phyloP scores from a whole-genome alignment of 2,113 vertebrate species.

The Martes martes region DNA sequence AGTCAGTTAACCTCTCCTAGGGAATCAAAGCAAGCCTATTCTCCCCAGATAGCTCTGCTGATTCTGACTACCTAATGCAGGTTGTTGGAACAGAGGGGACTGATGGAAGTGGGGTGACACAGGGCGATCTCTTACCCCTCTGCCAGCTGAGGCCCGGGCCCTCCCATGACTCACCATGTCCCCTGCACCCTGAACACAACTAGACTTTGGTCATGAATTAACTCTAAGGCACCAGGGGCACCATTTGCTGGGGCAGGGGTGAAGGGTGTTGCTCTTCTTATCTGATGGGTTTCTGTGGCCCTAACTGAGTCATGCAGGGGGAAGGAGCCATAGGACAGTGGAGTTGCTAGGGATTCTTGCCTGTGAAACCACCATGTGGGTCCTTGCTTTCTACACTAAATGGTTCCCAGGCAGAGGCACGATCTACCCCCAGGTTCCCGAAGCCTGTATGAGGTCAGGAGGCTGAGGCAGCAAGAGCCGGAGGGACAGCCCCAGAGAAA shows the following conservation, averaged over 20 bases:
- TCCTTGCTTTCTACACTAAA: not conserved
- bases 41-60: not conserved
- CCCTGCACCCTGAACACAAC: too few species aligned
- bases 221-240: not conserved
- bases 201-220: not conserved
- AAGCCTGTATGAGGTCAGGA: not conserved
- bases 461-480: not conserved
- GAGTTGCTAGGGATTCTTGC: not conserved
- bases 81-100: not conserved
- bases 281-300: not conserved
- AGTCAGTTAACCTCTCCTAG: not conserved
- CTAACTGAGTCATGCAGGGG: not conserved
- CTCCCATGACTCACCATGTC: not conserved
- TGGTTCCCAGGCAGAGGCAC: not conserved
- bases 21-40: not conserved
- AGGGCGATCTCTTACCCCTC: not conserved
- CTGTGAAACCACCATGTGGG: accelerated
- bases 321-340: not conserved
- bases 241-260: not conserved
- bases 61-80: not conserved
- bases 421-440: not conserved
- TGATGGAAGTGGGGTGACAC: not conserved
- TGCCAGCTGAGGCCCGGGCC: not conserved
- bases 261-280: not conserved
- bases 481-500: not conserved